Evolutionary conservation across 2,113 vertebrate genomes (phyloP).

Genomic region (Periophthalmus modestus): DNA sequence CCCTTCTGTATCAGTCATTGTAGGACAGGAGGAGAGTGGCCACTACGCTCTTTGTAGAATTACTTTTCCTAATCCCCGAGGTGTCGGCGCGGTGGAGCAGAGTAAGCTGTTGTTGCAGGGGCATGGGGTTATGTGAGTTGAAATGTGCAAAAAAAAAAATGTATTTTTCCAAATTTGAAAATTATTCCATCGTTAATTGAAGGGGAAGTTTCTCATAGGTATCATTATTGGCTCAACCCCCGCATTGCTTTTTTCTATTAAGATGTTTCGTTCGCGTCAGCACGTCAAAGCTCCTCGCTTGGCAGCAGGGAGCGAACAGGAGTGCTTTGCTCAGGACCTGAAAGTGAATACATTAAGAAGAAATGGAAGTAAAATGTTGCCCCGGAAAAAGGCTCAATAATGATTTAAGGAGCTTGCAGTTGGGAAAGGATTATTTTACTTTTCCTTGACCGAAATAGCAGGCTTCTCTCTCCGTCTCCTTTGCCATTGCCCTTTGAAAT

Average conservation of each 20-base stretch:
- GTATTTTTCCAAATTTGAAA: constrained; percentile 45
- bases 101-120: constrained; percentile 43
- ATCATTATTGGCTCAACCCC: constrained; percentile 50
- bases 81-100: constrained; percentile 33
- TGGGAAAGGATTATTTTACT: constrained; percentile 49
- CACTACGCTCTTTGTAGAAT: constrained; percentile 66
- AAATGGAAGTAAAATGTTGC: constrained; percentile 42
- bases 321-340: constrained; percentile 47
- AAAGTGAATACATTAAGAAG: constrained; percentile 54
- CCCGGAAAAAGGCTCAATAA: constrained; percentile 48
- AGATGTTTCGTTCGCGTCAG: constrained; percentile 53
- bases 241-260: constrained; percentile 33
- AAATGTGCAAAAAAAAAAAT: constrained; percentile 40
- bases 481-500: constrained; percentile 29
- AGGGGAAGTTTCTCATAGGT: constrained; percentile 52
- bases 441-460: constrained; percentile 53
- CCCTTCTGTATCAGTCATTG: constrained; percentile 74
- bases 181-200: constrained; percentile 60
- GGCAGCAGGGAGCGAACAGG: constrained; percentile 42
- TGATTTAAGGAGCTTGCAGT: constrained; percentile 55
- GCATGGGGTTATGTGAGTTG: constrained; percentile 35
- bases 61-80: constrained; percentile 54
- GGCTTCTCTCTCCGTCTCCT: constrained; percentile 8
- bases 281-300: constrained; percentile 52
- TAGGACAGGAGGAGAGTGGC: constrained; percentile 60